Percentiles rank a stretch among this genome's conserved stretches.
phyloP scores from a whole-genome alignment of 2,888 invertebrate genomes.

The Amorpha juglandis region DNA sequence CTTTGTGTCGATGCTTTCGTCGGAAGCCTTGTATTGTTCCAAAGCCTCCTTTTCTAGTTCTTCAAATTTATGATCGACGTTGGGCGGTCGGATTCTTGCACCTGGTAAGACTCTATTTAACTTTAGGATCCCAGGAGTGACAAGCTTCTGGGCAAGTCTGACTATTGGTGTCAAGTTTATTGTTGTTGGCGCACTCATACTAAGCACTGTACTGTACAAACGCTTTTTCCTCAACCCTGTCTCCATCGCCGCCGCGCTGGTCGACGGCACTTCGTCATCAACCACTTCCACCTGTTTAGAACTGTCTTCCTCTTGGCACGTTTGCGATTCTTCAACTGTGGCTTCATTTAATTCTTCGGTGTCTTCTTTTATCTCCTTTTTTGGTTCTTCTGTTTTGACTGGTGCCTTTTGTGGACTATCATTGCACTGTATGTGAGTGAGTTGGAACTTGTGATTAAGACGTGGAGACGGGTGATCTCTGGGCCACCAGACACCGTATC shows the following conservation, averaged over 20 bases:
- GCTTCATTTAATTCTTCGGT: slow-evolving; percentile 41
- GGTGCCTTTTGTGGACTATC: slow-evolving; percentile 38
- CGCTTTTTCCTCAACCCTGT: slow-evolving; percentile 69
- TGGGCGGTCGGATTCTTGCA: slow-evolving; percentile 61
- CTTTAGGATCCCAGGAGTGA: slow-evolving; percentile 70
- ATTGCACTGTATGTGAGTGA: slow-evolving; percentile 47
- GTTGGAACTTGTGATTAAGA: slow-evolving; percentile 58
- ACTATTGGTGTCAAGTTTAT: slow-evolving; percentile 61
- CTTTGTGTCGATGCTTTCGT: slow-evolving; percentile 83
- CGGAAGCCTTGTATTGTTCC: slow-evolving; percentile 85
- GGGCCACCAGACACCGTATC: slow-evolving; percentile 72
- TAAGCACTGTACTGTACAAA: slow-evolving; percentile 82
- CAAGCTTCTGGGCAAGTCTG: slow-evolving; percentile 68
- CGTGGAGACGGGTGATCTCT: slow-evolving; percentile 62
- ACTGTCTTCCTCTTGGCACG: slow-evolving; percentile 48
- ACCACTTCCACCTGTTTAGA: slow-evolving; percentile 50
- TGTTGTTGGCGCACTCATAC: slow-evolving; percentile 72
- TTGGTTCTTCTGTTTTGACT: slow-evolving; percentile 43
- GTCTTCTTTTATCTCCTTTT: slow-evolving; percentile 41
- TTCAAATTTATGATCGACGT: slow-evolving; percentile 75
- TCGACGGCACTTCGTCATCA: slow-evolving; percentile 64
- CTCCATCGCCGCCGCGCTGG: slow-evolving; percentile 64
- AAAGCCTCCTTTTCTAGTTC: slow-evolving; percentile 85
- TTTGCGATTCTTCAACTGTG: slow-evolving; percentile 28
- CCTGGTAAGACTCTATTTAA: slow-evolving; percentile 68